Evolutionary conservation across 2,797 vertebrate genomes (phyloP).

Genomic region (Gadopsis marmoratus): DNA sequence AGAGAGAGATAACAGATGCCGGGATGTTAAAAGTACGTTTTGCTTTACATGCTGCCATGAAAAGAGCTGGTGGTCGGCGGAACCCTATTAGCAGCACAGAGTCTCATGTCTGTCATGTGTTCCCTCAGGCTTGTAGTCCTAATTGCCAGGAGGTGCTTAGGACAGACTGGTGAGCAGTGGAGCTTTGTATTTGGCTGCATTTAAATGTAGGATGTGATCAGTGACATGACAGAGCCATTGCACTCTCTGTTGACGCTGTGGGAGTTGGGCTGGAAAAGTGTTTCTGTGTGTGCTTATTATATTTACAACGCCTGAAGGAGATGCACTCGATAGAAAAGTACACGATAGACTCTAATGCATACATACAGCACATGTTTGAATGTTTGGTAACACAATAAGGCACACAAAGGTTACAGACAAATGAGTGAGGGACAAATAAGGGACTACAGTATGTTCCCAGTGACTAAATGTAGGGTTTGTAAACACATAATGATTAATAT

Average conservation of each 20-base stretch:
- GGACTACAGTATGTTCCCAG: not conserved
- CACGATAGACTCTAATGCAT: constrained; percentile 28
- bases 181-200: constrained; percentile 47
- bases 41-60: constrained; percentile 12
- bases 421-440: not conserved
- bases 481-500: not conserved
- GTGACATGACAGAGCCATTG: constrained; percentile 40
- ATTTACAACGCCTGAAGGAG: constrained; percentile 48
- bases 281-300: constrained; percentile 56
- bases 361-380: not conserved
- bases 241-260: constrained; percentile 29
- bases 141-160: constrained; percentile 51
- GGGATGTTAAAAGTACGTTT: constrained; percentile 32
- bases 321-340: constrained; percentile 33
- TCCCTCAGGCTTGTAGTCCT: constrained; percentile 47
- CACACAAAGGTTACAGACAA: not conserved
- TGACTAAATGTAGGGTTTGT: not conserved
- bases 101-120: constrained; percentile 29
- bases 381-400: constrained; percentile 8
- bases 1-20: not conserved
- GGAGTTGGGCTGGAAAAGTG: constrained; percentile 59
- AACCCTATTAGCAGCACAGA: constrained; percentile 47
- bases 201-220: constrained; percentile 40
- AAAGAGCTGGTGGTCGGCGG: constrained; percentile 36
- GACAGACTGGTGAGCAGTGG: constrained; percentile 37